These are phyloP conservation scores for Drosophila ustulata DNA, from an alignment of 2,888 invertebrate species.

Conservation along the genomic window DNA sequence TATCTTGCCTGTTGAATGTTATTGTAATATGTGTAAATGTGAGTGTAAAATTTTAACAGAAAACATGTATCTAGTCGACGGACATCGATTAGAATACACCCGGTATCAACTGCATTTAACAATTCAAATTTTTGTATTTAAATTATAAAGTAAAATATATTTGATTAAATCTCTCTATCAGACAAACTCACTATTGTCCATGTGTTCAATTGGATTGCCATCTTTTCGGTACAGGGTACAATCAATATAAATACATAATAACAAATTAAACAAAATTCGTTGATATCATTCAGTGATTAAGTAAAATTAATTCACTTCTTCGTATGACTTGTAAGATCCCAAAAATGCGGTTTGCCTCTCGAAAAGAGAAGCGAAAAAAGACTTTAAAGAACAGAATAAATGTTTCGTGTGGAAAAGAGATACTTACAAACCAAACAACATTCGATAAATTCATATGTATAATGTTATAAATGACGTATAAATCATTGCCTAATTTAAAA, in stretches of 20 bases:
- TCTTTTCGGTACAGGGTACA: not conserved
- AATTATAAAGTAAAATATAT: too few relatives aligned
- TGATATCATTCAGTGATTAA: constrained; percentile 47
- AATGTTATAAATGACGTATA: constrained; percentile 26
- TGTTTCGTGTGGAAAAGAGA: constrained; percentile 1
- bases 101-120: constrained; percentile 7
- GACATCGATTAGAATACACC: constrained; percentile 26
- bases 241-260: constrained; percentile 5
- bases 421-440: constrained; percentile 59
- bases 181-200: not conserved
- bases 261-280: constrained; percentile 58
- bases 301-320: constrained; percentile 2
- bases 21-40: constrained; percentile 8
- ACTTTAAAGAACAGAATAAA: constrained; percentile 1
- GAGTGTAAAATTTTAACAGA: constrained; percentile 9
- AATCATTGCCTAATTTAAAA: constrained; percentile 30
- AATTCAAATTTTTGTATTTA: too few relatives aligned
- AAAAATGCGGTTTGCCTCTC: not conserved
- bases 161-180: not conserved
- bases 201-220: not conserved
- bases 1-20: constrained; percentile 2
- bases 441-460: constrained; percentile 19
- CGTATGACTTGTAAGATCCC: constrained; percentile 16
- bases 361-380: not conserved
- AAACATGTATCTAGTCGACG: constrained; percentile 3